Evolutionary conservation across 2,888 invertebrate species (phyloP).

Genomic region (Asteroscopus sphinx): DNA sequence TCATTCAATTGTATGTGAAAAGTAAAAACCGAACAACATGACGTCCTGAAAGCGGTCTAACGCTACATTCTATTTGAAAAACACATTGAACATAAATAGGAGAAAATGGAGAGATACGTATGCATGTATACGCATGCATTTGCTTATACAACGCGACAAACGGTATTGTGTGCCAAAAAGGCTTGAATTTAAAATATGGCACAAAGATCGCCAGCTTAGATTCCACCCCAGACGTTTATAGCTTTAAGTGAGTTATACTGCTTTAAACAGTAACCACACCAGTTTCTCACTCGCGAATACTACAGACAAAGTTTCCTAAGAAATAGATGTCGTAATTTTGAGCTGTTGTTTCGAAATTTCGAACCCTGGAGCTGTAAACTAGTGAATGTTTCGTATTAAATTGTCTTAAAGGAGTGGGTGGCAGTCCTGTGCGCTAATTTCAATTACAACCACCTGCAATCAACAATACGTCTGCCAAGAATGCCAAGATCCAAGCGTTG

Average conservation of each 20-base stretch:
- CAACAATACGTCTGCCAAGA: no score
- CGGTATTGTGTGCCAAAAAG: slow-evolving; percentile 39
- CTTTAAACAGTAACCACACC: slow-evolving; percentile 13
- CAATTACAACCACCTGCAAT: no score
- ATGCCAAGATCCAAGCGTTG: no score
- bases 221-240: slow-evolving; percentile 17
- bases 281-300: slow-evolving; percentile 12
- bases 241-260: slow-evolving; percentile 19
- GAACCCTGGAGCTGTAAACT: not conserved
- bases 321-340: slow-evolving; percentile 33
- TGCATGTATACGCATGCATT: slow-evolving; percentile 35
- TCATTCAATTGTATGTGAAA: no score
- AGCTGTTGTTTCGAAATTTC: slow-evolving; percentile 29
- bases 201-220: slow-evolving; percentile 9
- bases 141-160: slow-evolving; percentile 29
- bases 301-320: slow-evolving; percentile 32
- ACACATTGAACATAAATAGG: slow-evolving; percentile 18
- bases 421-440: no score
- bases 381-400: not conserved
- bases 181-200: slow-evolving; percentile 28
- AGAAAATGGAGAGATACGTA: slow-evolving; percentile 20
- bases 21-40: no score
- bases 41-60: not conserved
- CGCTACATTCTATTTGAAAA: not conserved
- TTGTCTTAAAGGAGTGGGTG: no score